These are phyloP conservation scores for Alca torda DNA, from an alignment of 2,797 vertebrate species.

Conservation along the genomic window DNA sequence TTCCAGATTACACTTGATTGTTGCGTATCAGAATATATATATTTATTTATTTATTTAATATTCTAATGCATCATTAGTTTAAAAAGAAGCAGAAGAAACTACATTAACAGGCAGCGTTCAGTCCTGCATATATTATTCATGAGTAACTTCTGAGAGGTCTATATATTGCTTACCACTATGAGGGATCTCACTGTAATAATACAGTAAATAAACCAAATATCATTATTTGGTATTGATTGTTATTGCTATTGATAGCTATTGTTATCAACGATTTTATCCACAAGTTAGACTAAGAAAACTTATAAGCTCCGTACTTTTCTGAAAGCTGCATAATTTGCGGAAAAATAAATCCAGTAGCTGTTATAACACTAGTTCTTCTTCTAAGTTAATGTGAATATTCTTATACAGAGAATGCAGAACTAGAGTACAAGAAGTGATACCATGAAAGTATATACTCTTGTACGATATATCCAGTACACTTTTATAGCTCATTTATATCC, in stretches of 20 bases:
- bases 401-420: background rate
- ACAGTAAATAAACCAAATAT: background rate
- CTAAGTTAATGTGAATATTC: background rate
- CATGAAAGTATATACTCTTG: background rate
- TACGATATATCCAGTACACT: background rate
- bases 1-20: background rate
- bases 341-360: background rate
- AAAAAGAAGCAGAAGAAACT: background rate
- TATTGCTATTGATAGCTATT: background rate
- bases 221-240: background rate
- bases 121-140: background rate
- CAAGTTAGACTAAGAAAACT: background rate
- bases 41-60: background rate
- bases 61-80: background rate
- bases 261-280: background rate
- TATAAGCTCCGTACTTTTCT: background rate
- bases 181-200: background rate
- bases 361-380: background rate
- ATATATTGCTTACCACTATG: background rate
- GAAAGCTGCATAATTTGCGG: background rate
- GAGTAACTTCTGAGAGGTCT: background rate
- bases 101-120: background rate
- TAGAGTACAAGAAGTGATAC: background rate
- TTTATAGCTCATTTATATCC: background rate
- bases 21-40: background rate